Conservation (phyloP, 2,888 invertebrate species). For the Lymantria monacha region DNA sequence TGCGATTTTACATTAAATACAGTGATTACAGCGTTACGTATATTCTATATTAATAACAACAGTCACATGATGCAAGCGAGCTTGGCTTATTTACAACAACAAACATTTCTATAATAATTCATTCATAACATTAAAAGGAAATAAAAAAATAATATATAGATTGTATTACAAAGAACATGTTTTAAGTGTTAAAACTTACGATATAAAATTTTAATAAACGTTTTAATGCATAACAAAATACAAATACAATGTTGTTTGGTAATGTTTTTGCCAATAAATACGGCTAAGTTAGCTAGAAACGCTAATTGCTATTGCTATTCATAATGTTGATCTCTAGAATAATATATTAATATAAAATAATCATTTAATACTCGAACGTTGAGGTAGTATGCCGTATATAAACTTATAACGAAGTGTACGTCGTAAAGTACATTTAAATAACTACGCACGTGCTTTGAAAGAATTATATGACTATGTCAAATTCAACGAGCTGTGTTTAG, state of each 20-base stretch:
- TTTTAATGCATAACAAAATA: constrained; percentile 38
- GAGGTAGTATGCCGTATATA: constrained; percentile 28
- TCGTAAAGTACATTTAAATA: not conserved
- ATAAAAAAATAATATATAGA: constrained; percentile 43
- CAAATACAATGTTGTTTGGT: constrained; percentile 40
- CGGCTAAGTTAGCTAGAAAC: constrained; percentile 32
- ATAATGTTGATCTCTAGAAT: constrained; percentile 53
- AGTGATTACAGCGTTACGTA: constrained; percentile 58
- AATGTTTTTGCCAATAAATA: constrained; percentile 80
- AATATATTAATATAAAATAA: constrained; percentile 21
- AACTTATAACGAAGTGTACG: not conserved
- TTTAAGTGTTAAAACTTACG: constrained; percentile 40
- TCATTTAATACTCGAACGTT: constrained; percentile 12
- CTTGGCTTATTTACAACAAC: constrained; percentile 76
- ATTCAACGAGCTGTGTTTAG: not conserved
- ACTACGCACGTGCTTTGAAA: not conserved
- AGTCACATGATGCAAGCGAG: constrained; percentile 80
- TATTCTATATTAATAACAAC: constrained; percentile 69
- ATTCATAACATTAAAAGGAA: constrained; percentile 52
- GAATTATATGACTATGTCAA: not conserved
- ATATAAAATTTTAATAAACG: constrained; percentile 28
- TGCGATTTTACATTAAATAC: constrained; percentile 65
- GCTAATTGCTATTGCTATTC: constrained; percentile 50
- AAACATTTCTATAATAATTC: constrained; percentile 47
- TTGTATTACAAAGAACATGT: constrained; percentile 38